Base-by-base conservation (phyloP, 2,113 vertebrate genomes). In the Nerophis ophidion region DNA sequence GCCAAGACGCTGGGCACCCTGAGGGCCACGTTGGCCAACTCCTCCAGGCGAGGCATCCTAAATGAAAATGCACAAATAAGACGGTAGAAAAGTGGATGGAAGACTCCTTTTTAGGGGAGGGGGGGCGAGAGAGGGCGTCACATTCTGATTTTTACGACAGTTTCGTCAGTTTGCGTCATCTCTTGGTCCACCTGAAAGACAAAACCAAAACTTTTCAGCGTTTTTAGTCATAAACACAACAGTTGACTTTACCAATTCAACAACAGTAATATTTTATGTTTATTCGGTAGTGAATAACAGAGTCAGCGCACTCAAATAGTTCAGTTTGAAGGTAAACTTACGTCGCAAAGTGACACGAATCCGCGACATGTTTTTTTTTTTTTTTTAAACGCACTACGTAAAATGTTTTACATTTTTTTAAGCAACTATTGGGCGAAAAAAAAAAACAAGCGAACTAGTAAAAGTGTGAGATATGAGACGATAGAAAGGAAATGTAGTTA, bases 1-100 rank as follows among this genome's bases (percentile, higher is more conserved):
- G 91, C 63, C 65, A 92, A 74, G 9, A 93, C 81, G 77, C 88
- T 89, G 46, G 92, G 92, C 46, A 94, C 89, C 72, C 92, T 80
- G 19, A 93, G 87, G 38, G 82, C 86, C 7, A 94, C 88, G 63
- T 92, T 93, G 50, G 91, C 91, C 66, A 93, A 33, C 47, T 89
- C 83, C 26, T 93, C 93, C 74, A 92, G 65, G 4, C 86, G 82
- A 69, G 89, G 68, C 92, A 93, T 93, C 64, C 63, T 15, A 51
- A 13, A 33, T 13, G 3, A 33, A 14, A 33, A 3, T 44, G 5
- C 10, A 33, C 0, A 51, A 51, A 1, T 1, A 36, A 3, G n/a
- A n/a, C n/a, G n/a, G n/a, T n/a, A n/a, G n/a, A n/a, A n/a, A n/a
- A n/a, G n/a, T n/a, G n/a, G n/a, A n/a, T n/a, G n/a, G n/a, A n/a